Conservation (phyloP, 1,140 invertebrate genomes). For the Pissodes strobi region DNA sequence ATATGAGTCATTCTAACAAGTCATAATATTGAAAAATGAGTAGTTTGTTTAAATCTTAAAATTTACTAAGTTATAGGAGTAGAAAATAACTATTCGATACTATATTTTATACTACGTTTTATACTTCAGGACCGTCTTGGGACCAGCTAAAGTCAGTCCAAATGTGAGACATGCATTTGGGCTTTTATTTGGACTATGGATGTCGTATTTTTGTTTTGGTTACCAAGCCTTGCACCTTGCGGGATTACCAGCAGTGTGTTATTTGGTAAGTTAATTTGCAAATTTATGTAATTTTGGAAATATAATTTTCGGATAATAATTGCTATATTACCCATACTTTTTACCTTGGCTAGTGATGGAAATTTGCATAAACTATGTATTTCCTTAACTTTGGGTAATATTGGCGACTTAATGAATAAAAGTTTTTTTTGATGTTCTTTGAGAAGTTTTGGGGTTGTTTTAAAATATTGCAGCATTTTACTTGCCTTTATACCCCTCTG, state of each 20-base stretch:
- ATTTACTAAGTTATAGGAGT: neutral
- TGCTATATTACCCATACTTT: too few relatives aligned
- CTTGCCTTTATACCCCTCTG: too few relatives aligned
- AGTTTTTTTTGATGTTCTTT: too few relatives aligned
- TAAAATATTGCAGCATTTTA: too few relatives aligned
- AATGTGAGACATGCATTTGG: conserved; percentile 75
- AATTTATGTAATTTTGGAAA: too few relatives aligned
- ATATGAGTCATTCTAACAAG: too few relatives aligned
- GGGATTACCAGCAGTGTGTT: conserved; percentile 74
- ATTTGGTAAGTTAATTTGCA: conserved; percentile 29
- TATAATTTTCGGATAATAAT: too few relatives aligned
- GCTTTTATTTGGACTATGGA: conserved; percentile 72
- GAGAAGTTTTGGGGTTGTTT: too few relatives aligned
- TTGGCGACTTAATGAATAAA: too few relatives aligned
- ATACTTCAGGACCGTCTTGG: conserved; percentile 65
- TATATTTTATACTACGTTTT: conserved; percentile 14
- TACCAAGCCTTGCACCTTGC: conserved; percentile 80
- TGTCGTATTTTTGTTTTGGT: conserved; percentile 89
- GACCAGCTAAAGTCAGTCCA: conserved; percentile 66
- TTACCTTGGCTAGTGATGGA: too few relatives aligned
- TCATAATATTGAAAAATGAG: neutral
- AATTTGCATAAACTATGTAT: neutral
- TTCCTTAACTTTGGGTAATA: too few relatives aligned
- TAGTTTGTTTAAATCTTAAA: too few relatives aligned
- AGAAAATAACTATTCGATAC: neutral